phyloP scores from a whole-genome alignment of 2,797 vertebrate species.

The Microctenopoma stevenorrisi region DNA sequence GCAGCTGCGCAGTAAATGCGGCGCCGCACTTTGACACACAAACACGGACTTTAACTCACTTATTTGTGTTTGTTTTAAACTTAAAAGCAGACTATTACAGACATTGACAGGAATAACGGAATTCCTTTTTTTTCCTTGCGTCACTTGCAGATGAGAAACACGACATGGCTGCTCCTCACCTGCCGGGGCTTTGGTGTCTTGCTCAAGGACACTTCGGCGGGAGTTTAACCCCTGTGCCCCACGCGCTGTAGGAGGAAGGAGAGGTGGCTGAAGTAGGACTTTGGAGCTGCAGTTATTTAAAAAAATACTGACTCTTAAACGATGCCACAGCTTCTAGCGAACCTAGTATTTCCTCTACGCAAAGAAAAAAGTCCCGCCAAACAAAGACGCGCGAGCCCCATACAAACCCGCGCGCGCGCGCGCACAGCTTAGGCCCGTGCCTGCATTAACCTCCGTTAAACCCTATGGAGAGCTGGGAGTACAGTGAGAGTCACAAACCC shows the following conservation, averaged over 20 bases:
- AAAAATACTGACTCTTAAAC: too few relatives aligned
- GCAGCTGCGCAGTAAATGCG: constrained; percentile 21
- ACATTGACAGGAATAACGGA: too few relatives aligned
- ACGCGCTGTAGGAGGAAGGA: background rate
- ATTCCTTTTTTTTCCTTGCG: too few relatives aligned
- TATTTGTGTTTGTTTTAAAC: background rate
- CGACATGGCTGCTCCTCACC: background rate
- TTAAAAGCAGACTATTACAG: too few relatives aligned
- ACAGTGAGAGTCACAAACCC: constrained; percentile 43
- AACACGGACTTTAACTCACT: background rate
- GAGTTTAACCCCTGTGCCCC: background rate
- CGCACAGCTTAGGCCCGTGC: background rate
- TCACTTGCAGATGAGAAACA: background rate
- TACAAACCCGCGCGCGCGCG: background rate
- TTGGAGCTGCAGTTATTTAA: background rate
- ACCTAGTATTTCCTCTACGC: background rate
- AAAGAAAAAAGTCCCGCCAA: background rate
- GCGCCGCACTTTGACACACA: background rate
- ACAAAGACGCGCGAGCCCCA: background rate
- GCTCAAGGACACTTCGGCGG: constrained; percentile 37
- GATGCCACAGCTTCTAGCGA: background rate
- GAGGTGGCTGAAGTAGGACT: background rate
- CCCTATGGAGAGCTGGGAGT: constrained; percentile 5
- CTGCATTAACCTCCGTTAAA: background rate
- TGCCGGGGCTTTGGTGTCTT: background rate